A percentile compares a stretch with the other conserved stretches of the same genome.
Evolutionary conservation across 2,797 vertebrate genomes (phyloP).

Genomic region (Syndactyla subalaris): DNA sequence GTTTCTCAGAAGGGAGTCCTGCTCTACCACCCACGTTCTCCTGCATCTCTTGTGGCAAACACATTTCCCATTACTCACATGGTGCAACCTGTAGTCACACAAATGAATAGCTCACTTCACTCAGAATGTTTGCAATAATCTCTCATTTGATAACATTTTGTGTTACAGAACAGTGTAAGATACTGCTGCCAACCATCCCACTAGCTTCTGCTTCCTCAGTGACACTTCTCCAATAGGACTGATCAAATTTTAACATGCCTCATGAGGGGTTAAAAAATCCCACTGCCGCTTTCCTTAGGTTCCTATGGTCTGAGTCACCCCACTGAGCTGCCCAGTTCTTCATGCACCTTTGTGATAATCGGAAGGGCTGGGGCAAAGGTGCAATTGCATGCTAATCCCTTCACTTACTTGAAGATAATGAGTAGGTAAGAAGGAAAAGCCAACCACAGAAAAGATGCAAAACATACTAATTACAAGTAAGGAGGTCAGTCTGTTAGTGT

Average conservation of each 20-base stretch:
- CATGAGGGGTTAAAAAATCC: not conserved
- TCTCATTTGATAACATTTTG: not conserved
- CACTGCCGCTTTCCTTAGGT: not conserved
- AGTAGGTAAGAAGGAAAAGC: conserved; percentile 44
- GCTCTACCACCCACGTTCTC: not conserved
- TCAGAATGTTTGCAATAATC: not conserved
- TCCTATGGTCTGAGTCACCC: not conserved
- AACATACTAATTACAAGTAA: conserved; percentile 42
- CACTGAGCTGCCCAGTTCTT: not conserved
- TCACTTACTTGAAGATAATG: conserved; percentile 49
- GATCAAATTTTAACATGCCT: not conserved
- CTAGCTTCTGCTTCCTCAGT: not conserved
- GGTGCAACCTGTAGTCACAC: not conserved
- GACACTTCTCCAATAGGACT: not conserved
- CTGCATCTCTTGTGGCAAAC: not conserved
- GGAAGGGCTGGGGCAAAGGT: conserved; percentile 29
- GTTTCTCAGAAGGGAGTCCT: not conserved
- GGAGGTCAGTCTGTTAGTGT: not conserved
- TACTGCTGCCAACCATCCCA: not conserved
- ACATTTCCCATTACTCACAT: not conserved
- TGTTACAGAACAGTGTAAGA: not conserved
- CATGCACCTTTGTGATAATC: conserved; percentile 18
- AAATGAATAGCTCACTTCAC: not conserved
- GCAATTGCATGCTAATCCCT: conserved; percentile 48
- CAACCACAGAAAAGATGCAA: conserved; percentile 13